Evolutionary conservation across 2,888 invertebrate genomes (phyloP).

Genomic region (Syritta pipiens): DNA sequence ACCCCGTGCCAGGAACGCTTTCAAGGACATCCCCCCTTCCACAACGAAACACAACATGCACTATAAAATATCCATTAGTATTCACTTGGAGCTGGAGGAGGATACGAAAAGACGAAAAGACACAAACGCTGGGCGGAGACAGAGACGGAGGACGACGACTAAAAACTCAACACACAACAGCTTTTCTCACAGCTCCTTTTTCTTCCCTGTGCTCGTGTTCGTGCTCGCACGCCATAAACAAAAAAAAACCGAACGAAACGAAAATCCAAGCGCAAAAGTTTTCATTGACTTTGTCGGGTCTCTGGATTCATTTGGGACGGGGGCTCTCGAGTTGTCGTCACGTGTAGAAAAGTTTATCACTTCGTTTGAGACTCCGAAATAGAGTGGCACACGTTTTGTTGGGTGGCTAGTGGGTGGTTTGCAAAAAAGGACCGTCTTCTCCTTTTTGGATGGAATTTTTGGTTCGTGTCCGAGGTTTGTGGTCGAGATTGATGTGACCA

Average conservation of each 20-base stretch:
- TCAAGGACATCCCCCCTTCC: slow-evolving; percentile 50
- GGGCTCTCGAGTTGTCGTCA: slow-evolving; percentile 48
- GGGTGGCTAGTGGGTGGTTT: too few relatives aligned
- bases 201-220: too few relatives aligned
- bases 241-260: background rate
- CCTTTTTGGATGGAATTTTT: too few relatives aligned
- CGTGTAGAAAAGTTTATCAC: slow-evolving; percentile 43
- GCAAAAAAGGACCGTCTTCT: too few relatives aligned
- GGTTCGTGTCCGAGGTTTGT: too few relatives aligned
- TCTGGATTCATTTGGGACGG: slow-evolving; percentile 23
- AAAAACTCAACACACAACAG: too few relatives aligned
- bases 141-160: too few relatives aligned
- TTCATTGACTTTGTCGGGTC: slow-evolving; percentile 35
- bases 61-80: slow-evolving; percentile 67
- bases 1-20: slow-evolving; percentile 44
- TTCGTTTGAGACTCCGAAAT: too few relatives aligned
- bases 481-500: slow-evolving; percentile 28
- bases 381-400: too few relatives aligned
- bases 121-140: too few relatives aligned
- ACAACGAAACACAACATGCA: slow-evolving; percentile 58
- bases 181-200: slow-evolving; percentile 22
- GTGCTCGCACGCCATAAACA: slow-evolving; percentile 31
- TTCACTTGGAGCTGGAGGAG: slow-evolving; percentile 45
- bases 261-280: slow-evolving; percentile 34
- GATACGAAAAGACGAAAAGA: too few relatives aligned